A percentile compares a stretch with the other conserved stretches of the same genome.
These are phyloP conservation scores for Lampropteryx suffumata DNA, from an alignment of 2,888 invertebrate genomes.

Conservation along the genomic window DNA sequence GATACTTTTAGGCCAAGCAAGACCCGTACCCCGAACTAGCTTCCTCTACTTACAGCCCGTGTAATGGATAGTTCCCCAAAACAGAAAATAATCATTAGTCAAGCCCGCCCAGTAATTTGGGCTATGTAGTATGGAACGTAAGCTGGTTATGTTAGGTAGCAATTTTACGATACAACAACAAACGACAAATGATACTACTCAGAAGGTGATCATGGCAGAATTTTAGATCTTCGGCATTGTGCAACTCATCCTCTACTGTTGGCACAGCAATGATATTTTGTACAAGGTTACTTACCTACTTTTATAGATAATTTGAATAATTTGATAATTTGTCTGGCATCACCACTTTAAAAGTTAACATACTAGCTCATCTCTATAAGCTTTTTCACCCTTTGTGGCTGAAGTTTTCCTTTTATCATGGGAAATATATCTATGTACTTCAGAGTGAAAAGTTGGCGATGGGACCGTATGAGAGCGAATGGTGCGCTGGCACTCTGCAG, in stretches of 20 bases:
- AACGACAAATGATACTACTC: constrained; percentile 42
- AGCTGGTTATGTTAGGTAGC: not conserved
- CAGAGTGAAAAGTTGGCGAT: constrained; percentile 55
- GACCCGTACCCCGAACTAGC: constrained; percentile 11
- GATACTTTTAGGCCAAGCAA: not conserved
- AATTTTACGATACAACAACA: too few species aligned
- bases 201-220: constrained; percentile 65
- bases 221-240: constrained; percentile 66
- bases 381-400: too few species aligned
- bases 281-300: constrained; percentile 39
- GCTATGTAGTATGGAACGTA: not conserved
- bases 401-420: too few species aligned
- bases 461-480: constrained; percentile 67
- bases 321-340: too few species aligned
- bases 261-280: constrained; percentile 71
- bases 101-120: constrained; percentile 5
- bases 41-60: not conserved
- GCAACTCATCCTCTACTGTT: constrained; percentile 69
- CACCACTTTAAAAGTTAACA: too few species aligned
- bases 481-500: constrained; percentile 51
- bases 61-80: constrained; percentile 1
- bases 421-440: too few species aligned
- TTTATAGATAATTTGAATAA: too few species aligned
- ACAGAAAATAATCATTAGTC: constrained; percentile 7
- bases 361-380: too few species aligned